Conservation (phyloP, 2,113 vertebrate species). For the Brachyistius frenatus region DNA sequence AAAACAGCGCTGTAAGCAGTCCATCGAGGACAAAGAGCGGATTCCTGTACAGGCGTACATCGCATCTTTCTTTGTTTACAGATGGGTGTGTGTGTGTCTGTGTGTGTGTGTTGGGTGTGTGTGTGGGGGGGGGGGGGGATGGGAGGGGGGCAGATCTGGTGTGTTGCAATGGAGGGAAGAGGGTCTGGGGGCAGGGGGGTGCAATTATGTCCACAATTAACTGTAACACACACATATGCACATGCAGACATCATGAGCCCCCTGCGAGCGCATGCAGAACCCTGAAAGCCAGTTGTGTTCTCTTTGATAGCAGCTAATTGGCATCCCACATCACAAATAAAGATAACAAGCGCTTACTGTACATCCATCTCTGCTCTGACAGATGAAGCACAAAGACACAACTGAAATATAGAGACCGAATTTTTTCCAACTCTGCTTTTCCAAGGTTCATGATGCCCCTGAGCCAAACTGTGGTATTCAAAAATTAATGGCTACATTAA, state of each 20-base stretch:
- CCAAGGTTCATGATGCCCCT: conserved; percentile 33
- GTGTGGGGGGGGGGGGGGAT: conserved; percentile 27
- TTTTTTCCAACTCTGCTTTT: conserved; percentile 37
- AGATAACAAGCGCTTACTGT: conserved; percentile 21
- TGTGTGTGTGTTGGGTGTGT: too few relatives aligned
- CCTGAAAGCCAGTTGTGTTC: conserved; percentile 18
- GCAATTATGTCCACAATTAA: neutral
- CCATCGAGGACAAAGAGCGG: conserved; percentile 49
- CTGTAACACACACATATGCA: conserved; percentile 5
- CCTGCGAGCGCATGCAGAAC: neutral
- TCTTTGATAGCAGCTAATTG: conserved; percentile 51
- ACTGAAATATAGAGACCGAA: conserved; percentile 25
- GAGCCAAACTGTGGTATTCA: conserved; percentile 38
- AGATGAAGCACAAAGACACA: conserved; percentile 24
- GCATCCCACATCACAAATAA: conserved; percentile 43
- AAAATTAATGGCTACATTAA: conserved; percentile 66
- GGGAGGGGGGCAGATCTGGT: neutral
- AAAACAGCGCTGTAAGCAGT: conserved; percentile 31
- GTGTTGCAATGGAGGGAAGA: too few relatives aligned
- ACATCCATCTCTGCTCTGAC: conserved; percentile 26
- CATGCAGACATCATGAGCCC: neutral
- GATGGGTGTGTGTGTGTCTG: neutral
- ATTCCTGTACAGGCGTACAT: conserved; percentile 15
- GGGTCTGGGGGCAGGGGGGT: neutral
- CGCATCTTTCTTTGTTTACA: conserved; percentile 52